Percentiles rank a stretch among this genome's conserved stretches.
These are phyloP conservation scores for Brienomyrus brachyistius DNA, from an alignment of 2,113 vertebrate species.

Conservation along the genomic window DNA sequence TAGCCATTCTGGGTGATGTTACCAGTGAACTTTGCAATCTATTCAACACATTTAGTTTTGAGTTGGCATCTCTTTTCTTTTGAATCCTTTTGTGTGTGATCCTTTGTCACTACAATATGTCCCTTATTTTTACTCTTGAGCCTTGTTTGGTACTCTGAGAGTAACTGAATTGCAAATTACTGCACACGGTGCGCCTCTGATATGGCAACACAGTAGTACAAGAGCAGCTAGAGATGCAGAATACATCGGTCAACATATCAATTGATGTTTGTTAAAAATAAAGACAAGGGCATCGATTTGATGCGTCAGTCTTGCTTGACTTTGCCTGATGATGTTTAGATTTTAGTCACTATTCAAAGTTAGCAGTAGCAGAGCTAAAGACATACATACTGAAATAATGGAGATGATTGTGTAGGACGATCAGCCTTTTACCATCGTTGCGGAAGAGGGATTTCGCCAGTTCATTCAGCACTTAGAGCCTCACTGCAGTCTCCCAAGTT, in stretches of 20 bases:
- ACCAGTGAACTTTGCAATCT: neutral
- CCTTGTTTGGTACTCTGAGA: neutral
- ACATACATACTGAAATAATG: neutral
- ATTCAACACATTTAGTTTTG: neutral
- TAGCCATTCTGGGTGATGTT: neutral
- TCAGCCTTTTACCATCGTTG: neutral
- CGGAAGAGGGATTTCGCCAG: neutral
- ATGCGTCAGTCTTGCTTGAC: neutral
- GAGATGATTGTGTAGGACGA: neutral
- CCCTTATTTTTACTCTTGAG: neutral
- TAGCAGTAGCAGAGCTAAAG: neutral
- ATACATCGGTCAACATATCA: neutral
- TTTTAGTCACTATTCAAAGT: neutral
- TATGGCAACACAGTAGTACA: neutral
- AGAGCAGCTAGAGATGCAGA: neutral
- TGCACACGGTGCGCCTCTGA: neutral
- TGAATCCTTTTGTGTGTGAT: neutral
- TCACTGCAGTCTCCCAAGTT: too few relatives aligned
- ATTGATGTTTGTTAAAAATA: neutral
- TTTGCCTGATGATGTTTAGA: neutral
- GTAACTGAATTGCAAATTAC: neutral
- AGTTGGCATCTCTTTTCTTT: neutral
- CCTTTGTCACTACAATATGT: neutral
- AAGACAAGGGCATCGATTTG: neutral
- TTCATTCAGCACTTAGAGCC: neutral